Conservation (phyloP, 2,797 vertebrate genomes). For the Hapalemur alaotrensis region DNA sequence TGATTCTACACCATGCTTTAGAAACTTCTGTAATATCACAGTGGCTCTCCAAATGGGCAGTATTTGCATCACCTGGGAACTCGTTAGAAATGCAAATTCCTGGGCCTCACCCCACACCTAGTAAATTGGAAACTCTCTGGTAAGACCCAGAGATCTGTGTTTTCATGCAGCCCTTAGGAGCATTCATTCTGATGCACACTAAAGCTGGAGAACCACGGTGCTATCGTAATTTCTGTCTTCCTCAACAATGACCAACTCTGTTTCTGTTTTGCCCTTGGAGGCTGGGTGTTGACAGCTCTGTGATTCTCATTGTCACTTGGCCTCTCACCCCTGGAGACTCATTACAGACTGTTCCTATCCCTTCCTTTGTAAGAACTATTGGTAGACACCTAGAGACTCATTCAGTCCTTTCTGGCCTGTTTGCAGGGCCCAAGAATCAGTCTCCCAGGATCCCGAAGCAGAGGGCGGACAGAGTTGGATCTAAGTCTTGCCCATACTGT, state of each 20-base stretch:
- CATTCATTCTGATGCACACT: neutral
- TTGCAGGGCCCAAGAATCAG: neutral
- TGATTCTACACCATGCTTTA: no score
- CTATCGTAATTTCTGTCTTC: neutral
- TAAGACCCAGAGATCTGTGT: neutral
- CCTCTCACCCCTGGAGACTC: neutral
- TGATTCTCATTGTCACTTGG: neutral
- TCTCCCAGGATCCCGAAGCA: neutral
- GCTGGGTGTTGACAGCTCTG: neutral
- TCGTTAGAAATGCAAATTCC: neutral
- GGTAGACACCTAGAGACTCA: neutral
- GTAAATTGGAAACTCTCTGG: neutral
- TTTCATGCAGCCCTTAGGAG: neutral
- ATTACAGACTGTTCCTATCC: neutral
- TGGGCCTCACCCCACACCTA: no score
- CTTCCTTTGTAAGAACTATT: neutral
- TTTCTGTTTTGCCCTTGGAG: neutral
- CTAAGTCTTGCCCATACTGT: neutral
- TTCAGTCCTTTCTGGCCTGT: neutral
- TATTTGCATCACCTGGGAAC: neutral
- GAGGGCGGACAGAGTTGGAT: neutral
- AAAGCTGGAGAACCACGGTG: no score
- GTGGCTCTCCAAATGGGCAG: no score
- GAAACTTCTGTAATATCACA: no score
- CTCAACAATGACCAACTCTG: neutral